A percentile compares a stretch with the other conserved stretches of the same genome.
Evolutionary conservation across 2,888 invertebrate species (phyloP).

Genomic region (Hydrotaea diabolus): DNA sequence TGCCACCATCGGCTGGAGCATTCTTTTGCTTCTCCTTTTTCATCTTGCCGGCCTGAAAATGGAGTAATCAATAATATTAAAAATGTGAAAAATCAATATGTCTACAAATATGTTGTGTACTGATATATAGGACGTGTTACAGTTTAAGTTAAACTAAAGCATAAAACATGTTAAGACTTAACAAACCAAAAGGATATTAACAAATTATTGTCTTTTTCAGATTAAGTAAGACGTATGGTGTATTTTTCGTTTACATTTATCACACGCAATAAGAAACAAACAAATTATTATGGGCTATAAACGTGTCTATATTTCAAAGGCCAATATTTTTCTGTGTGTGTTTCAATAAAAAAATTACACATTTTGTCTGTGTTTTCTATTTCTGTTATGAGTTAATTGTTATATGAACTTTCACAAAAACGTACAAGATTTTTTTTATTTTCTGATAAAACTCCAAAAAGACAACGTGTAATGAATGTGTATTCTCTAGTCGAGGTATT

Average conservation of each 20-base stretch:
- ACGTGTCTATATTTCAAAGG: not conserved
- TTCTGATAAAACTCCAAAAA: slow-evolving; percentile 10
- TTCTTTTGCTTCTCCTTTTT: slow-evolving; percentile 86
- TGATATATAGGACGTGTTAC: not conserved
- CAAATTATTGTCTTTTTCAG: too few species aligned
- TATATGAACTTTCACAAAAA: slow-evolving; percentile 13
- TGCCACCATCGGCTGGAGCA: slow-evolving; percentile 76
- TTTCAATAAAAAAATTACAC: not conserved
- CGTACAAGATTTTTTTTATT: not conserved
- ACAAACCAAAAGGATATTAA: not conserved
- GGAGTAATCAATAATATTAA: slow-evolving; percentile 65
- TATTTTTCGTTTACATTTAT: not conserved
- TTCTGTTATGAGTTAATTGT: slow-evolving; percentile 32
- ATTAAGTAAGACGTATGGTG: too few species aligned
- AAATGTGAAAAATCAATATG: slow-evolving; percentile 51
- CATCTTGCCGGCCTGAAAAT: slow-evolving; percentile 84
- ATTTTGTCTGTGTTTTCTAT: slow-evolving; percentile 6
- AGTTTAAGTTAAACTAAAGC: not conserved
- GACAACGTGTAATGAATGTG: slow-evolving; percentile 17
- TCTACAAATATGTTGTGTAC: not conserved
- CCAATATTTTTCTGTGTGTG: not conserved
- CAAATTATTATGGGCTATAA: not conserved
- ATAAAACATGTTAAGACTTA: not conserved
- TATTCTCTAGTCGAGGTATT: slow-evolving; percentile 38
- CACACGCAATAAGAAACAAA: not conserved